Base-by-base conservation (phyloP, 2,797 vertebrate species). In the Mormyrops attenuatus region DNA sequence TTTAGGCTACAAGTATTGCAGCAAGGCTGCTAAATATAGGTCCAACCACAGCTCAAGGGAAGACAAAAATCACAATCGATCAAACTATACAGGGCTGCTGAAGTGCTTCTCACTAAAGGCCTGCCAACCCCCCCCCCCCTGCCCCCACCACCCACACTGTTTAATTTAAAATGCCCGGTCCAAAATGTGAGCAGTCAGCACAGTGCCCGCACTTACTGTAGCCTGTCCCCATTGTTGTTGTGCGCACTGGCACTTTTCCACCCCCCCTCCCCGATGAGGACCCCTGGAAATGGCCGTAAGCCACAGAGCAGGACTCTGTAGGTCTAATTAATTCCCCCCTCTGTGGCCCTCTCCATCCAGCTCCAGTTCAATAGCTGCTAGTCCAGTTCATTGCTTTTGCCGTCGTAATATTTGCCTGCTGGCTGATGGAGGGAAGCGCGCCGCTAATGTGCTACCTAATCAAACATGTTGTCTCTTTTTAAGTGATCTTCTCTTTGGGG, bases 61-160 rank as follows among this genome's bases (percentile, higher is more conserved):
- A 91, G 90, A 90, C 89, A 90, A 89, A 90, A 89, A 93, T 91
- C 92, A 93, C 92, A 92, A 91, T 92, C 73, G 93, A 93, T 92
- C 90, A 92, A 92, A 91, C 90, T 89, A 93, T 93, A 91, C 88
- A 22, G 55, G 55, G 34, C 80, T 69, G 55, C 17, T 41, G 38
- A 53, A 44, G 41, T 22, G 44, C 34, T 66, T 63, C 87, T 63
- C 20, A n/a, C 41, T 66, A n/a, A 63, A 9, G 55, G 41, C 9
- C 34, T n/a, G 86, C 57, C 38, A 34, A 85, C 38, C 3, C 53
- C 26, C 85, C 11, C 52, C 1, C 5, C 5, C 3, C 9, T 3
- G 3, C 22, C 22, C 15, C 52, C 53, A 15, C n/a, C 41, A 5
- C 22, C n/a, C n/a, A 85, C 82, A 50, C 82, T 85, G n/a, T 85